phyloP scores from a whole-genome alignment of 1,140 invertebrate species.

The Macrobrachium nipponense region DNA sequence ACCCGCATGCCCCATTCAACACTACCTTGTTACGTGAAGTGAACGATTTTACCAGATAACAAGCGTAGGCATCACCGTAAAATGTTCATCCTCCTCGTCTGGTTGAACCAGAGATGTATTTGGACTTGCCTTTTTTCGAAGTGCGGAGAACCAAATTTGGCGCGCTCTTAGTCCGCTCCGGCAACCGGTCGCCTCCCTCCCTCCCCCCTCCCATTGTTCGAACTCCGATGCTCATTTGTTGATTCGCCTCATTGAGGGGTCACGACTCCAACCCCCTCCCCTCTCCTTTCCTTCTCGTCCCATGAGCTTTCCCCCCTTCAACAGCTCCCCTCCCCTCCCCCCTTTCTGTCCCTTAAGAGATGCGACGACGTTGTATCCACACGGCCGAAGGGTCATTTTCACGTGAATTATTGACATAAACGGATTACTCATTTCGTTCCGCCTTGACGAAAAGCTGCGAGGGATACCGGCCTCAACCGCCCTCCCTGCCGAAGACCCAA shows the following conservation, averaged over 20 bases:
- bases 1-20: constrained; percentile 32
- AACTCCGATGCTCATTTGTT: constrained; percentile 59
- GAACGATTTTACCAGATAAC: constrained; percentile 59
- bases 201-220: constrained; percentile 52
- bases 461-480: constrained; percentile 13
- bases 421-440: constrained; percentile 61
- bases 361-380: constrained; percentile 45
- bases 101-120: constrained; percentile 62
- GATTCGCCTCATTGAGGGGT: constrained; percentile 60
- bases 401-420: constrained; percentile 61
- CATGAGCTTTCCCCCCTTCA: too few relatives aligned
- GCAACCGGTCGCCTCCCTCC: constrained; percentile 35
- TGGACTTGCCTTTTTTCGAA: constrained; percentile 39
- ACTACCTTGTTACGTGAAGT: constrained; percentile 57
- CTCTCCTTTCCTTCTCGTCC: background rate
- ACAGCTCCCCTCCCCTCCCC: background rate
- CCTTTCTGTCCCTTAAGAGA: constrained; percentile 4
- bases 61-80: constrained; percentile 60
- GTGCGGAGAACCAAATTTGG: constrained; percentile 49
- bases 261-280: constrained; percentile 35
- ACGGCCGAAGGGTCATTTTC: constrained; percentile 61
- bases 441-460: constrained; percentile 1
- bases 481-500: constrained; percentile 12
- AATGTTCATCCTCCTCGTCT: constrained; percentile 61
- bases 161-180: constrained; percentile 25